Percentiles rank a stretch among this genome's conserved stretches.
Conservation (phyloP, 92 coral and sea anemone genomes). For the Parazoanthus swiftii region DNA sequence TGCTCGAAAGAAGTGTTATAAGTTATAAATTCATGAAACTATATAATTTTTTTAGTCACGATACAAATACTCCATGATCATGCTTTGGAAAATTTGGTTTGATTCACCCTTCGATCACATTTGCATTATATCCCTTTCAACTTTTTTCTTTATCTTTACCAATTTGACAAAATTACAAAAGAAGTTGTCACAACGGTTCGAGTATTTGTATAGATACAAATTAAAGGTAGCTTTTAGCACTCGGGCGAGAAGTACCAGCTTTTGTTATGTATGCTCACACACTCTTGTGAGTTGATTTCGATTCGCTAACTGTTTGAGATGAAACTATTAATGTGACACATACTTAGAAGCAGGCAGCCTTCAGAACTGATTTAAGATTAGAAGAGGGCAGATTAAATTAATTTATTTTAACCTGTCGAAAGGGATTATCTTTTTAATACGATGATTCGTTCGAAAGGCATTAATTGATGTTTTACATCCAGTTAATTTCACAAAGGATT, state of each 20-base stretch:
- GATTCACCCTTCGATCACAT: background rate
- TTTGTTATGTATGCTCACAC: background rate
- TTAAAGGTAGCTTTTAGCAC: background rate
- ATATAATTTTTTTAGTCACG: no score
- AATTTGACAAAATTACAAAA: background rate
- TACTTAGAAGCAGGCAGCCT: background rate
- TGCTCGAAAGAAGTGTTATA: no score
- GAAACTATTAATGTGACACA: background rate
- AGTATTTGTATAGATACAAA: background rate
- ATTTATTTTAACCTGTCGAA: background rate
- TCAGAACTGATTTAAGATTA: background rate
- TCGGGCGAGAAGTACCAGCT: background rate
- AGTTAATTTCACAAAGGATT: background rate
- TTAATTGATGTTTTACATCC: background rate
- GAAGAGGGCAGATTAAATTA: background rate
- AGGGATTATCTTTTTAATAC: conserved; percentile 11
- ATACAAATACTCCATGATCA: background rate
- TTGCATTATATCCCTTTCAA: background rate
- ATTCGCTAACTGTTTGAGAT: background rate
- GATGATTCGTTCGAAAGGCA: background rate
- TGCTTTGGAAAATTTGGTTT: background rate
- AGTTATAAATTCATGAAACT: no score
- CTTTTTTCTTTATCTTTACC: conserved; percentile 9
- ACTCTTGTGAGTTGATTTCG: background rate
- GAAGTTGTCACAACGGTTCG: background rate